Base-by-base conservation (phyloP, 2,888 invertebrate species). In the Coleophora deauratella region DNA sequence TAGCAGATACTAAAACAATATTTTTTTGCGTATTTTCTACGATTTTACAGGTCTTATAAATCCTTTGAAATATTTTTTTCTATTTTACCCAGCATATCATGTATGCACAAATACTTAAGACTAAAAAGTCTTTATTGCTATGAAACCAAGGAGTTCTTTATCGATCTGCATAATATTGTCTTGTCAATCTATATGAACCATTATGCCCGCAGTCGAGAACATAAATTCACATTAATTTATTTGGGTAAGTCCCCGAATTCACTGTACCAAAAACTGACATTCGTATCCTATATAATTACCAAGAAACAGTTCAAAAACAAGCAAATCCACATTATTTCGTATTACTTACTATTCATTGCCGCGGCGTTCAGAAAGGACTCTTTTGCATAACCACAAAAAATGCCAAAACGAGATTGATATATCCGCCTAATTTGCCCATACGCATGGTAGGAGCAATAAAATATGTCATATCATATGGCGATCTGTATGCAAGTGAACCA, bases 381-480 rank as follows among this genome's bases (percentile, higher is more conserved):
- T 45, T 42, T 51, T 40, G 43, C 49, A 57, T 55, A 51, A 56
- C 52, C 52, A 50, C 56, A 55, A 64, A 75, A 68, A 45, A 51
- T 44, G 44, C 51, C 47, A 50, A 62, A 59, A 54, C 41, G 51
- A 72, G 82, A 84, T 80, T 79, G 82, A 80, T 74, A 80, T 82
- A 81, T 84, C 84, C 84, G 71, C 67, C 82, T 84, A 84, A 84
- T 84, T 84, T 82, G 78, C 71, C 72, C 79, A 67, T 63, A 66
- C 62, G 53, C 61, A 59, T 59, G 56, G 55, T 45, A 57, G 57
- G 53, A 55, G 64, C 73, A 79, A 79, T 80, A 77, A 80, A 77
- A 76, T 76, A 77, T 76, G 81, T 80, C 82, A 84, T 82, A 81
- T 82, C 74, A 69, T 73, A 74, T 74, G 55, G 71, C 72, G 58